These are phyloP conservation scores for Anas platyrhynchos DNA, from an alignment of 2,113 vertebrate genomes.

Conservation along the genomic window DNA sequence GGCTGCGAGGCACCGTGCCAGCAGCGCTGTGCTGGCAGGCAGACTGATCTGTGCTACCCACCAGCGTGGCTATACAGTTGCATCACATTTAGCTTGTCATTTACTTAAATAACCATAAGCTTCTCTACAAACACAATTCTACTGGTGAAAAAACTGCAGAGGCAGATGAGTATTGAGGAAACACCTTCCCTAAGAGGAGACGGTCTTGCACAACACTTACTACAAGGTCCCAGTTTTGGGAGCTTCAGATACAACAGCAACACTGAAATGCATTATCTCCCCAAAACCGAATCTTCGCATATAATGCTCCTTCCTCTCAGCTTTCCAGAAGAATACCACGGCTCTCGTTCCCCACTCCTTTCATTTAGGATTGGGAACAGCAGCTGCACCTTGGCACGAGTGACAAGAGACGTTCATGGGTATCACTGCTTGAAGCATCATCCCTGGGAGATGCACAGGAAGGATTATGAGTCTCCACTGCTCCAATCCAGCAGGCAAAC, in stretches of 20 bases:
- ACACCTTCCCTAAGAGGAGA: neutral
- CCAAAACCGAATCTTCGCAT: neutral
- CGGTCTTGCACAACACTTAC: neutral
- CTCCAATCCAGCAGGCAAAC: neutral
- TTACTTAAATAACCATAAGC: conserved; percentile 8
- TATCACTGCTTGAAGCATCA: neutral
- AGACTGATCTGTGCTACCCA: conserved; percentile 5
- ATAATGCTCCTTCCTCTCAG: fast-evolving
- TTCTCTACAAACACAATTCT: neutral
- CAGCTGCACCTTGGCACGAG: neutral
- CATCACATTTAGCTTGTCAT: neutral
- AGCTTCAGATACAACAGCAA: neutral
- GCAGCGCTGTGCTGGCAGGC: neutral
- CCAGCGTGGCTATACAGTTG: neutral
- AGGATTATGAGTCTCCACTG: neutral
- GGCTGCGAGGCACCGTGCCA: neutral
- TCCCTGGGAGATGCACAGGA: neutral
- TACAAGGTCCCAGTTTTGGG: neutral
- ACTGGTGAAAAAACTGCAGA: neutral
- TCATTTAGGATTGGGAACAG: neutral
- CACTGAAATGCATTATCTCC: neutral
- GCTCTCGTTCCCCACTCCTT: neutral
- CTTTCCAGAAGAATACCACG: neutral
- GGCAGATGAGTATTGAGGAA: neutral
- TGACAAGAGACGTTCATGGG: neutral